phyloP scores from a whole-genome alignment of 1,140 invertebrate genomes.

The Monomorium pharaonis region DNA sequence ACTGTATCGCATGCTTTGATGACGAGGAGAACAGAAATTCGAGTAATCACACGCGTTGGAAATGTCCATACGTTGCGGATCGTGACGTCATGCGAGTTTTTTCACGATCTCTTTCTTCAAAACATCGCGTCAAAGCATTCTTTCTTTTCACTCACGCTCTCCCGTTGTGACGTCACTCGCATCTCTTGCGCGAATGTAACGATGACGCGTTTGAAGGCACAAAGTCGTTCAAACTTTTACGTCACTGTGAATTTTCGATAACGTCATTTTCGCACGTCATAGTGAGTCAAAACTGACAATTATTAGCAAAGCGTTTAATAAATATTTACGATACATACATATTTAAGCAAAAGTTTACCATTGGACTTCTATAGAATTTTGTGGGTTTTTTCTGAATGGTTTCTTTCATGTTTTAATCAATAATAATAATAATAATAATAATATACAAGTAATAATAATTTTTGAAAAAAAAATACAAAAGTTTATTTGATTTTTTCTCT shows the following conservation, averaged over 20 bases:
- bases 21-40: background rate
- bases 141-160: background rate
- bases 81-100: slow-evolving; percentile 57
- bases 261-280: background rate
- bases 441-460: no score
- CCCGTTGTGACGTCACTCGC: background rate
- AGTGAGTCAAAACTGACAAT: background rate
- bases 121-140: background rate
- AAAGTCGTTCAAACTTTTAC: background rate
- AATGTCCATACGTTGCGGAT: no score
- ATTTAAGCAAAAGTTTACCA: background rate
- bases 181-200: background rate
- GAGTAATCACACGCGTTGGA: no score
- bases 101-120: slow-evolving; percentile 4
- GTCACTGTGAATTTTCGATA: background rate
- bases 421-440: no score
- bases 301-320: background rate
- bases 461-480: background rate
- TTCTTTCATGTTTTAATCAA: background rate
- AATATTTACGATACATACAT: background rate
- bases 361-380: background rate
- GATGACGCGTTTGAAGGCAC: background rate
- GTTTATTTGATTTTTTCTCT: background rate
- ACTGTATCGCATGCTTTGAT: background rate
- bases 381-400: no score